phyloP scores from a whole-genome alignment of 2,113 vertebrate genomes.

The Chascanopsetta lugubris region DNA sequence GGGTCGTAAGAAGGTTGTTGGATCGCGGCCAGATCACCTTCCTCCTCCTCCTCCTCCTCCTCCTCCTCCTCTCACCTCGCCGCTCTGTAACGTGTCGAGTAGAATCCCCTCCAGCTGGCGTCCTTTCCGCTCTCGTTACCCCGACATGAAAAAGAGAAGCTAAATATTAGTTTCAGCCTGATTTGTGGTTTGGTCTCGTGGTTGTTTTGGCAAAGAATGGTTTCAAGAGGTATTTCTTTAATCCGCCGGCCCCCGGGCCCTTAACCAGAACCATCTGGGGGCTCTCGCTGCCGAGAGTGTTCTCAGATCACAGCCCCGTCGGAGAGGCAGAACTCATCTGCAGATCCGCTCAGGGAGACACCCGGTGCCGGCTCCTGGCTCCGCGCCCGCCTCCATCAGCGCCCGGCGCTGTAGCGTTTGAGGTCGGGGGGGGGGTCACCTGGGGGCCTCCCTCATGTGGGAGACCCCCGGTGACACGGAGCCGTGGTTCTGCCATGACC shows the following conservation, averaged over 20 bases:
- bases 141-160: conserved; percentile 64
- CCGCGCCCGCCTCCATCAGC: conserved; percentile 52
- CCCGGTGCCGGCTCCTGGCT: conserved; percentile 35
- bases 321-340: conserved; percentile 53
- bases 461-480: conserved; percentile 36
- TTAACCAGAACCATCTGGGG: conserved; percentile 75
- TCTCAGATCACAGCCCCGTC: conserved; percentile 63
- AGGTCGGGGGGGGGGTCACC: conserved; percentile 24
- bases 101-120: conserved; percentile 32
- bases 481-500: conserved; percentile 16
- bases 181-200: conserved; percentile 77
- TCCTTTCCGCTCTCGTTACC: conserved; percentile 56
- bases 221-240: conserved; percentile 75
- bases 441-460: conserved; percentile 24
- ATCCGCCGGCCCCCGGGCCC: conserved; percentile 64
- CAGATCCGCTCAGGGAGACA: conserved; percentile 42
- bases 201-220: conserved; percentile 69
- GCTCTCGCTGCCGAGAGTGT: conserved; percentile 51
- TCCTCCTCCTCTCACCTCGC: conserved; percentile 34
- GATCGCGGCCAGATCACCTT: conserved; percentile 44
- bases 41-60: too few species aligned
- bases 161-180: conserved; percentile 74
- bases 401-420: conserved; percentile 28
- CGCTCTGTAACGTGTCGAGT: conserved; percentile 60
- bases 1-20: conserved; percentile 47